Conservation (phyloP, 2,888 invertebrate genomes). For the Thecophora atra region DNA sequence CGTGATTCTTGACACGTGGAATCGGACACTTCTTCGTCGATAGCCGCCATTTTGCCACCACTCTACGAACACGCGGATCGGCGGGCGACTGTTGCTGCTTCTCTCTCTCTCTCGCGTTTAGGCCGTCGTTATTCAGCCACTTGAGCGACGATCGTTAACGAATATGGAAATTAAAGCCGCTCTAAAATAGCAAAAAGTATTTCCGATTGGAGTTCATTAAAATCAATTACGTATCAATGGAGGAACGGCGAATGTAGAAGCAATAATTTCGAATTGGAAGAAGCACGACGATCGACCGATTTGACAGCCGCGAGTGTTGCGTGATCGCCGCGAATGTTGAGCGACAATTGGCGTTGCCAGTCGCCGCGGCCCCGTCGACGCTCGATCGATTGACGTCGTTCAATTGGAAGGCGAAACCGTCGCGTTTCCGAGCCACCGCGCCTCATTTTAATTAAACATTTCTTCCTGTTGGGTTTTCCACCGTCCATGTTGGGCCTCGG, state of each 20-base stretch:
- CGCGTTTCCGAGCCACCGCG: conserved; percentile 43
- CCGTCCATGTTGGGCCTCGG: conserved; percentile 36
- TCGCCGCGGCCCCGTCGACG: not conserved
- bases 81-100: not conserved
- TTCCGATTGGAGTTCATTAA: conserved; percentile 51
- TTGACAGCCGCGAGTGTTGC: conserved; percentile 1
- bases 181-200: conserved; percentile 26
- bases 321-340: conserved; percentile 2
- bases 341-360: not conserved
- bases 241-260: not conserved
- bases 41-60: not conserved
- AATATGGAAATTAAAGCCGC: not conserved
- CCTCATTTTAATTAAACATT: conserved; percentile 66
- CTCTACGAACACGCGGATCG: no score
- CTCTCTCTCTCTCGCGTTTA: not conserved
- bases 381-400: conserved; percentile 32
- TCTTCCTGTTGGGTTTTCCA: conserved; percentile 64
- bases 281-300: not conserved
- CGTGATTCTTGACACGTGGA: conserved; percentile 37
- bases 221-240: conserved; percentile 32
- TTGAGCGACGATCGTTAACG: not conserved
- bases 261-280: not conserved
- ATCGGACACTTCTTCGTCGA: not conserved
- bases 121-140: not conserved
- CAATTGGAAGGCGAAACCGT: conserved; percentile 19